Evolutionary conservation across 1,140 invertebrate genomes (phyloP), one percentile per base, ranked within the genome.

Genomic region (Aricia agestis): DNA sequence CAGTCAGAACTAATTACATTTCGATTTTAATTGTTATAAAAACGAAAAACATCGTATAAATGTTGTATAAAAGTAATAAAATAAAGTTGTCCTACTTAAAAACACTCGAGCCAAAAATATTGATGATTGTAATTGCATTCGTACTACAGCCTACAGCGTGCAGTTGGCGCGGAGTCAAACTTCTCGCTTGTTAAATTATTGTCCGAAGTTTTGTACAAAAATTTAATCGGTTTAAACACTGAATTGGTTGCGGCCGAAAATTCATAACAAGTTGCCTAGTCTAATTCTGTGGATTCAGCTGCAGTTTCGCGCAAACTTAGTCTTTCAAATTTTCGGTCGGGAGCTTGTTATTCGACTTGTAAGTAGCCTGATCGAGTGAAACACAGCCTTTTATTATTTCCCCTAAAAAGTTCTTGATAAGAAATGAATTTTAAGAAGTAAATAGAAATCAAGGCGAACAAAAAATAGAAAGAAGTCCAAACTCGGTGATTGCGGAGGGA

Each of bases 81-180:
- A 52, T 13, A 52, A 52, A 52, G 9, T 52, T 15, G 45, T 15
- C 45, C 45, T 63, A 63, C 18, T 63, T 63, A 63, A 19, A 17
- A 63, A 63, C 17, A 11, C 59, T 19, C 10, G 59, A 63, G 18
- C 59, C 59, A 25, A 63, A 19, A 63, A 63, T 63, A 63, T 63
- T 11, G 59, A 63, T 63, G 59, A 63, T 19, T 63, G 59, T 63
- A 63, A 63, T 63, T 63, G 18, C 59, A 63, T 63, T 63, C 59
- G 45, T 52, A 52, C 45, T 52, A 52, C 45, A 52, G 45, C 45
- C 45, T 15, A 11, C 45, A 52, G 45, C 58, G 58, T 17, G n/a
- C 10, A 18, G 17, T 63, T 63, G 59, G 59, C 59, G 59, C 59
- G 17, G 59, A 63, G 59, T 63, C 59, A 63, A 63, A 63, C 17